Evolutionary conservation across 2,888 invertebrate genomes (phyloP).

Genomic region (Oxytorus armatus): DNA sequence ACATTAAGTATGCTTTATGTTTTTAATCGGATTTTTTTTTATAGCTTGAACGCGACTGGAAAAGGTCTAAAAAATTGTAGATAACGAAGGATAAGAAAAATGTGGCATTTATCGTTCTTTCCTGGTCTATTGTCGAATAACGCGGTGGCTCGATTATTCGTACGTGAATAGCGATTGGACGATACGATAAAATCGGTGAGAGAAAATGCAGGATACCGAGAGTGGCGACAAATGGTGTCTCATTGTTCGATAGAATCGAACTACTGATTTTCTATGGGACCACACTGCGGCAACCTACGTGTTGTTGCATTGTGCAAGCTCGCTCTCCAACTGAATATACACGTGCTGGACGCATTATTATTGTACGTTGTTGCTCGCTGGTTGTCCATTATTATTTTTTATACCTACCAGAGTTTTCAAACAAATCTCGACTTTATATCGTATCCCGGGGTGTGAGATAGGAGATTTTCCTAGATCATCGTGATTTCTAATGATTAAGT

Average conservation of each 20-base stretch:
- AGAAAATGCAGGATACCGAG: constrained; percentile 24
- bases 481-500: constrained; percentile 48
- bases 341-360: constrained; percentile 24
- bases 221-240: constrained; percentile 53
- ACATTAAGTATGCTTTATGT: too few species aligned
- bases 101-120: neutral
- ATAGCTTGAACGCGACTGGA: neutral
- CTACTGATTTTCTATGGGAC: constrained; percentile 69
- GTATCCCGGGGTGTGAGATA: constrained; percentile 22
- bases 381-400: constrained; percentile 2
- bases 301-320: constrained; percentile 52
- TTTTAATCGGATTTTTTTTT: too few species aligned
- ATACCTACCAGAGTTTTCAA: constrained; percentile 26
- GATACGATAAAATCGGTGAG: constrained; percentile 55
- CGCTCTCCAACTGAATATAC: constrained; percentile 31
- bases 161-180: constrained; percentile 20
- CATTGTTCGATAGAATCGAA: constrained; percentile 61
- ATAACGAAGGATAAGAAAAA: neutral
- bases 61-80: neutral
- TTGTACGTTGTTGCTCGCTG: constrained; percentile 10
- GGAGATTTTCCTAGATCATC: constrained; percentile 35
- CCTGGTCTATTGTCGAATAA: neutral
- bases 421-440: constrained; percentile 27
- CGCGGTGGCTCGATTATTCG: neutral
- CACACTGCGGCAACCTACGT: constrained; percentile 16